phyloP scores from a whole-genome alignment of 64 coral and sea anemone species.

The Actinia tenebrosa region DNA sequence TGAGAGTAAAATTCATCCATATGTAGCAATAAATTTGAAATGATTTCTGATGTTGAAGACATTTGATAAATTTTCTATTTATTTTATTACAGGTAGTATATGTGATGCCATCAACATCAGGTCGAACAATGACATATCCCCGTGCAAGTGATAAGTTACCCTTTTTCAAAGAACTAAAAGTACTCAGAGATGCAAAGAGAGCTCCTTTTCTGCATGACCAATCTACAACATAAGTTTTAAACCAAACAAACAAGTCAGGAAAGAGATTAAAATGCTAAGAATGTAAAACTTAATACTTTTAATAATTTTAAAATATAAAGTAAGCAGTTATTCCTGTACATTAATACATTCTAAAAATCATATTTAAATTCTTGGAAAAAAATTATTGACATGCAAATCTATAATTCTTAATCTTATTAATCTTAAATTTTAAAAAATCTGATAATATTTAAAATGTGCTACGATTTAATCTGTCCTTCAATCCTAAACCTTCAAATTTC shows the following conservation, averaged over 20 bases:
- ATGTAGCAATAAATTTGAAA: not conserved
- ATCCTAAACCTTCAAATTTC: too few species aligned
- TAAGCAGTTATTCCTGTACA: too few species aligned
- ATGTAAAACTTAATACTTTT: too few species aligned
- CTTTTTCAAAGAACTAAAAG: conserved; percentile 80
- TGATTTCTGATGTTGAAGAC: not conserved
- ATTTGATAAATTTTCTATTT: not conserved
- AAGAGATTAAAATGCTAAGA: too few species aligned
- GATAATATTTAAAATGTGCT: too few species aligned
- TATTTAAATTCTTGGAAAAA: too few species aligned
- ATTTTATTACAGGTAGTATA: conserved; percentile 65
- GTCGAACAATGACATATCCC: conserved; percentile 88
- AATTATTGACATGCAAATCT: too few species aligned
- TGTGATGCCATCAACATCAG: conserved; percentile 96
- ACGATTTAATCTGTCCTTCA: too few species aligned
- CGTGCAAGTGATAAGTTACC: conserved; percentile 77
- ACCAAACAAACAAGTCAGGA: not conserved
- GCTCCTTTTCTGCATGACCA: not conserved
- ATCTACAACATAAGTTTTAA: not conserved
- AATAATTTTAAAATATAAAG: too few species aligned
- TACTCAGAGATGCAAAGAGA: conserved; percentile 50
- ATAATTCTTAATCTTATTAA: too few species aligned
- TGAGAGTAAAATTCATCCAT: not conserved
- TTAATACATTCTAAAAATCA: too few species aligned
- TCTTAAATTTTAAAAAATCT: too few species aligned